phyloP scores from a whole-genome alignment of 2,888 invertebrate species.

The Dicroscelio sp. region DNA sequence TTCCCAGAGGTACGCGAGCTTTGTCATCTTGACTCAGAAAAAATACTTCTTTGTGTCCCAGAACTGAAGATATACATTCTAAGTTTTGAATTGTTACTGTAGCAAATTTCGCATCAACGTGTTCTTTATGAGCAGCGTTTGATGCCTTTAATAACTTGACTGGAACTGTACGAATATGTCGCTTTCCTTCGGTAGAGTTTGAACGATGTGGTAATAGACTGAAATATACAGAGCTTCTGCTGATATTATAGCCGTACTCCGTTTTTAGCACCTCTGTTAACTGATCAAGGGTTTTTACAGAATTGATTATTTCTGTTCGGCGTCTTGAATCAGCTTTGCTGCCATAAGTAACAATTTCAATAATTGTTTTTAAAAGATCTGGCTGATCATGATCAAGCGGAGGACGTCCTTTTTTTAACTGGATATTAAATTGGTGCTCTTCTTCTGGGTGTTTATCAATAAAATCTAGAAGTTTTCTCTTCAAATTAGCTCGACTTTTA shows the following conservation, averaged over 20 bases:
- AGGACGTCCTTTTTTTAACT: conserved; percentile 8
- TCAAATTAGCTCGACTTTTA: neutral
- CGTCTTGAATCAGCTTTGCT: conserved; percentile 37
- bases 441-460: neutral
- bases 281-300: conserved; percentile 79
- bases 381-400: conserved; percentile 82
- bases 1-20: conserved; percentile 89
- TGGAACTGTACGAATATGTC: conserved; percentile 86
- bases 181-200: conserved; percentile 84
- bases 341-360: conserved; percentile 6
- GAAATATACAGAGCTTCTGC: conserved; percentile 83
- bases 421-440: neutral
- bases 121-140: conserved; percentile 79
- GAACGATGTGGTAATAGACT: conserved; percentile 81
- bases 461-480: neutral
- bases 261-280: conserved; percentile 62
- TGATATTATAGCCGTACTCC: conserved; percentile 74
- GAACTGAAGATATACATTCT: conserved; percentile 81
- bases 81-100: conserved; percentile 83
- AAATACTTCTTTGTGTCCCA: conserved; percentile 83
- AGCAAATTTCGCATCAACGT: conserved; percentile 86
- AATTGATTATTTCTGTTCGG: conserved; percentile 80
- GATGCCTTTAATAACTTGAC: conserved; percentile 75
- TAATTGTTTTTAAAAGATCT: conserved; percentile 83
- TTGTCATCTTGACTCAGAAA: conserved; percentile 89